Percentiles rank a stretch among this genome's conserved stretches.
Conservation (phyloP, 2,888 invertebrate species). For the Cosmopolites sordidus region DNA sequence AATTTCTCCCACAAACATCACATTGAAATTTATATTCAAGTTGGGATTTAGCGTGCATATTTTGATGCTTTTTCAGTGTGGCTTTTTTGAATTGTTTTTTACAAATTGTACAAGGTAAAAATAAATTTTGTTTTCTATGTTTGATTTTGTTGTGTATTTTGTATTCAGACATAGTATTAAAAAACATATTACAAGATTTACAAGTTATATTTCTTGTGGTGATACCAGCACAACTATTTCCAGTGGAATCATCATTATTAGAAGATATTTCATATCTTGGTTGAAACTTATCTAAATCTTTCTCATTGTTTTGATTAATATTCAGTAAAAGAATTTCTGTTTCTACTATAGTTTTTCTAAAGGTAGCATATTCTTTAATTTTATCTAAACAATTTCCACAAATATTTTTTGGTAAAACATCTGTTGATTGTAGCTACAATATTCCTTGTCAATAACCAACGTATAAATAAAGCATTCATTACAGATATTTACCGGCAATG, state of each 20-base stretch:
- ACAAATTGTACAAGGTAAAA: conserved; percentile 4
- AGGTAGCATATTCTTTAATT: conserved; percentile 4
- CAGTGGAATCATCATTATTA: too few species aligned
- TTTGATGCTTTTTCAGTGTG: conserved; percentile 4
- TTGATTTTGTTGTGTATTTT: too few species aligned
- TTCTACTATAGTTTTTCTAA: neutral
- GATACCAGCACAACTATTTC: too few species aligned
- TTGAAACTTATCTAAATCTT: too few species aligned
- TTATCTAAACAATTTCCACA: conserved; percentile 7
- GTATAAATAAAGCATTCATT: too few species aligned
- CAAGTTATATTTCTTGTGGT: too few species aligned
- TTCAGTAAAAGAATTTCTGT: conserved; percentile 1
- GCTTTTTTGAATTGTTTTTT: conserved; percentile 1
- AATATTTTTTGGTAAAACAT: conserved; percentile 8
- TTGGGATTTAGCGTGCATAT: neutral
- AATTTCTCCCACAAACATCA: conserved; percentile 6
- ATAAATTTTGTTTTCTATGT: too few species aligned
- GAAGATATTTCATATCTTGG: too few species aligned
- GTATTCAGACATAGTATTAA: too few species aligned
- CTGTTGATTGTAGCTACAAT: neutral
- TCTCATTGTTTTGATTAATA: neutral
- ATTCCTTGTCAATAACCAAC: too few species aligned
- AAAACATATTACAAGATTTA: too few species aligned
- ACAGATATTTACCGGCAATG: neutral
- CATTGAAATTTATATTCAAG: conserved; percentile 5